Percentiles rank a stretch among this genome's conserved stretches.
Evolutionary conservation across 1,140 invertebrate genomes (phyloP).

Genomic region (Pygmarrhopalites habei): DNA sequence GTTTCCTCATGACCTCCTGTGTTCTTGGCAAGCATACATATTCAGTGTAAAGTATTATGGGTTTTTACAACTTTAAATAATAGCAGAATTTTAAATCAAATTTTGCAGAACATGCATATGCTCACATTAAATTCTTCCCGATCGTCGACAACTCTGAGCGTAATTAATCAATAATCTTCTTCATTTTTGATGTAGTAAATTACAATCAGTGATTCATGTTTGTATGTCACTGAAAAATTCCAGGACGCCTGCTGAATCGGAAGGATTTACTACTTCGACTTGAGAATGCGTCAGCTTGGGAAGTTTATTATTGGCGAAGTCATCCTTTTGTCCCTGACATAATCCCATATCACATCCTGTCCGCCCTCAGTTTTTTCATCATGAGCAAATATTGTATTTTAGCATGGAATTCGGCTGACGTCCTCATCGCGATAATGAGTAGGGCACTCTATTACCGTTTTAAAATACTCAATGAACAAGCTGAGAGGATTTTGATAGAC

Average conservation of each 20-base stretch:
- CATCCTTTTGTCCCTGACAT: background rate
- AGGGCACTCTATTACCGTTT: constrained; percentile 20
- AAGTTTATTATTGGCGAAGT: constrained; percentile 12
- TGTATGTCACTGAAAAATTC: background rate
- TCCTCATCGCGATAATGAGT: constrained; percentile 15
- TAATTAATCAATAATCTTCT: background rate
- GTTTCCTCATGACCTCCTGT: constrained; percentile 19
- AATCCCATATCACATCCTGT: constrained; percentile 1
- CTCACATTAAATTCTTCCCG: constrained; percentile 9
- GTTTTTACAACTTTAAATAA: too few species aligned
- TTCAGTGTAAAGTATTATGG: too few species aligned
- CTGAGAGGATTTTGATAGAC: background rate
- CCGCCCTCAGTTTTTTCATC: background rate
- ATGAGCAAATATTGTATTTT: constrained; percentile 10
- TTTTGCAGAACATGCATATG: constrained; percentile 29
- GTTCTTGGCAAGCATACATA: too few species aligned
- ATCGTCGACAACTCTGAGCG: constrained; percentile 1
- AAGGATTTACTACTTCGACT: background rate
- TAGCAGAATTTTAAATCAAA: too few species aligned
- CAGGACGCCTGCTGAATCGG: background rate
- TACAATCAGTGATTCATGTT: background rate
- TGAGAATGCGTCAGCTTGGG: background rate
- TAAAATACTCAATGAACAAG: constrained; percentile 12
- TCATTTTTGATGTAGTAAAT: background rate
- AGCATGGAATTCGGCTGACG: constrained; percentile 23